phyloP scores from a whole-genome alignment of 2,888 invertebrate genomes.

The Tuberolachnus salignus region DNA sequence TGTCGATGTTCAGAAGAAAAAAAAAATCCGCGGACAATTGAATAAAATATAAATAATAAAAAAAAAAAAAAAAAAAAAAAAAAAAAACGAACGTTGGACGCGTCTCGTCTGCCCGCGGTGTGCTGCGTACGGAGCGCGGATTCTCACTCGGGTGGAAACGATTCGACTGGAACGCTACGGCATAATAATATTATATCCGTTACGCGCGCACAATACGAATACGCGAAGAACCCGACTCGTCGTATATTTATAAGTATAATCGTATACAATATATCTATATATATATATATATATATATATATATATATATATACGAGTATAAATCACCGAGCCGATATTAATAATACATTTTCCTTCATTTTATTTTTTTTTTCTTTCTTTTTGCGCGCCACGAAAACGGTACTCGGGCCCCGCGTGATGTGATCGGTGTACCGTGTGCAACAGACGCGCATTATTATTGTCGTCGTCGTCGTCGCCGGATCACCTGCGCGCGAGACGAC shows the following conservation, averaged over 20 bases:
- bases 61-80: background rate
- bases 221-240: background rate
- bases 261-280: no score
- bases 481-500: conserved; percentile 40
- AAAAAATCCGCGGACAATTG: conserved; percentile 1
- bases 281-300: no score
- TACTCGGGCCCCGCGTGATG: background rate
- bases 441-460: background rate
- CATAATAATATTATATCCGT: conserved; percentile 2
- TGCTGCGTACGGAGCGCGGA: no score
- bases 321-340: conserved; percentile 16
- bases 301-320: background rate
- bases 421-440: background rate
- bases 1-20: background rate
- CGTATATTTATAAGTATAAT: no score
- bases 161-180: conserved; percentile 38
- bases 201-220: conserved; percentile 25
- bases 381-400: conserved; percentile 20
- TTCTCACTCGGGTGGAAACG: conserved; percentile 24
- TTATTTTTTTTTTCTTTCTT: background rate
- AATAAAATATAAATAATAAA: no score
- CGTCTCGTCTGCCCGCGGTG: background rate
- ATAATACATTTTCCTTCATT: conserved; percentile 1
- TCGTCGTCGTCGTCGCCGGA: no score
- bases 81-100: background rate